Evolutionary conservation across 2,797 vertebrate genomes (phyloP).

Genomic region (Tamandua tetradactyla): DNA sequence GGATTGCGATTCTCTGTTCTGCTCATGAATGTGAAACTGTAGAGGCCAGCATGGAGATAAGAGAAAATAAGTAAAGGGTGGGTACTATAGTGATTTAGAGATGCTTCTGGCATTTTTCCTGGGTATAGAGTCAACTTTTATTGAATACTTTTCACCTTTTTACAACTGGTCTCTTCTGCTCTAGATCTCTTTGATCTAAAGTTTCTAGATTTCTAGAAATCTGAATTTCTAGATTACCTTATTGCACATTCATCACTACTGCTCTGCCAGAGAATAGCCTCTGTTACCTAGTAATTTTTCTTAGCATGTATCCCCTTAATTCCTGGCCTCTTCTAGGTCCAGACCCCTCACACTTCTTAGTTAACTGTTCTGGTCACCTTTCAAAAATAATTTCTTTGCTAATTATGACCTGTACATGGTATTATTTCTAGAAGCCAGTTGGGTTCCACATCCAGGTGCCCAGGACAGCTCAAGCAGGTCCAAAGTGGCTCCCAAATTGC

Average conservation of each 20-base stretch:
- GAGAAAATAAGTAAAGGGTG: neutral
- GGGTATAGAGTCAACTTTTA: neutral
- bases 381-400: conserved; percentile 37
- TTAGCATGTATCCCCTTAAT: neutral
- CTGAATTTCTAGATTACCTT: neutral
- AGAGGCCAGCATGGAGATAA: neutral
- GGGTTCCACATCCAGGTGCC: neutral
- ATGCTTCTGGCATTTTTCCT: neutral
- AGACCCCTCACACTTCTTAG: neutral
- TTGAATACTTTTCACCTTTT: neutral
- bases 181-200: neutral
- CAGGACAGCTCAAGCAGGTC: neutral
- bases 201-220: too few species aligned
- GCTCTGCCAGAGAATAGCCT: neutral
- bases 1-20: neutral
- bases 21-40: neutral
- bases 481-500: neutral
- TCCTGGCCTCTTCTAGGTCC: neutral
- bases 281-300: neutral
- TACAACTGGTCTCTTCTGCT: neutral
- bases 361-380: neutral
- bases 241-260: conserved; percentile 3
- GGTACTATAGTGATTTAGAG: neutral
- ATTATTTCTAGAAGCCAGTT: conserved; percentile 1
- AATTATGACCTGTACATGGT: neutral